Base-by-base conservation (phyloP, 2,888 invertebrate species). In the Flexamia atlantica region DNA sequence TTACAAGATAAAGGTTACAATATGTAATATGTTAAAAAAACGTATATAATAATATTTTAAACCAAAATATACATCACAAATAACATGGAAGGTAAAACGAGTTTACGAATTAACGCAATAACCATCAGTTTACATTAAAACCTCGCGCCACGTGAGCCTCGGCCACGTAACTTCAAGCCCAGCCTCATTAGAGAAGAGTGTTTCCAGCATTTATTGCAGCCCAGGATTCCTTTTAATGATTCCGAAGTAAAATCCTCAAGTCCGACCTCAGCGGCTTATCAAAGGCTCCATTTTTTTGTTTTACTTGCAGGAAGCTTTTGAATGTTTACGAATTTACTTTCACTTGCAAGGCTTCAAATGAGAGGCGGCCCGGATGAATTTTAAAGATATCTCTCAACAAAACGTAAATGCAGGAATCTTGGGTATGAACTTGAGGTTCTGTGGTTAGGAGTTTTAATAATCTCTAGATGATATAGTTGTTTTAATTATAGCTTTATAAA, bases 201-300 rank as follows among this genome's bases (percentile, higher is more conserved):
- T 53, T 53, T 57, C 30, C 64, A 25, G 17, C 64, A 57, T 57
- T 64, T 64, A 64, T 53, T 53, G 53, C 64, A 17, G 30, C 28
- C 64, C 64, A 30, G 14, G 64, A 20, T 64, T 25, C 64, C 28
- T 64, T 64, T 64, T 28, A 64, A 64, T 64, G 30, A 30, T 64
- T 53, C 3, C 10, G 46, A 5, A 53, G 53, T 23, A 23, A 23
- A 53, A 23, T 53, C 53, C 23, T 23, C 53, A 23, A 5, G 20
- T 7, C 53, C 23, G 53, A 53, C 53, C 53, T 53, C 53, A 23
- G 53, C 3, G 53, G 53, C 10, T 53, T 2, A 53, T 53, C 53
- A 53, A 53, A 53, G 53, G 53, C 53, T 23, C 2, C 23, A 23
- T 53, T 7, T 20, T 23, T 53, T 23, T 53, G 53, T 53, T 53